A percentile compares a stretch with the other conserved stretches of the same genome.
Conservation (phyloP, 2,797 vertebrate species). For the Morus bassanus region DNA sequence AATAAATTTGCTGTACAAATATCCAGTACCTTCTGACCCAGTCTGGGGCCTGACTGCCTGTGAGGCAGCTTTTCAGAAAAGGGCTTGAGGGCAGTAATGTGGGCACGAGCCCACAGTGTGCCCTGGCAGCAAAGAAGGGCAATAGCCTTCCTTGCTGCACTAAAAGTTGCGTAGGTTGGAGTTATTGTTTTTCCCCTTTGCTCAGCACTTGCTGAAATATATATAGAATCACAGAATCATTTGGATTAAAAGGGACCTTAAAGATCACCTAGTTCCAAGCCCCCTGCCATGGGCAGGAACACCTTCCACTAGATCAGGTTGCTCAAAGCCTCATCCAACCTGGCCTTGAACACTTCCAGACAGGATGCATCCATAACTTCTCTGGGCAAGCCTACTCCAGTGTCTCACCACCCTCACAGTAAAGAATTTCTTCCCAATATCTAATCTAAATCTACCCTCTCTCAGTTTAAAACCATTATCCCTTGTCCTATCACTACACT, state of each 20-base stretch:
- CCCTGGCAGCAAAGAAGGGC: neutral
- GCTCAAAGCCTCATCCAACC: neutral
- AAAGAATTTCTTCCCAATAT: neutral
- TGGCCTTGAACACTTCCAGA: neutral
- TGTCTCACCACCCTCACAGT: neutral
- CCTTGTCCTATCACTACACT: neutral
- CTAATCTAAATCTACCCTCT: too few species aligned
- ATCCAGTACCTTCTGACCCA: too few species aligned
- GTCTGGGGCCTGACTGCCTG: neutral
- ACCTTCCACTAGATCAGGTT: neutral
- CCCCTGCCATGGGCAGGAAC: neutral
- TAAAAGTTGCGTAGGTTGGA: neutral
- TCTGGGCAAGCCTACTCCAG: too few species aligned
- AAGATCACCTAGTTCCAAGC: neutral
- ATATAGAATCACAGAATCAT: neutral
- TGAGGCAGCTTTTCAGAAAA: neutral
- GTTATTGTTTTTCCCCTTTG: neutral
- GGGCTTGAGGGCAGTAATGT: neutral
- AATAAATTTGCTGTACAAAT: neutral
- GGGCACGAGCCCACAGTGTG: neutral
- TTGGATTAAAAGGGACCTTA: neutral
- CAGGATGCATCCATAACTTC: neutral
- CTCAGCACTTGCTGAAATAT: neutral
- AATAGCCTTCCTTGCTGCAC: rapidly evolving
- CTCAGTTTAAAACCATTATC: neutral